Conservation (phyloP, 2,888 invertebrate genomes). For the Eustalomyia histrio region DNA sequence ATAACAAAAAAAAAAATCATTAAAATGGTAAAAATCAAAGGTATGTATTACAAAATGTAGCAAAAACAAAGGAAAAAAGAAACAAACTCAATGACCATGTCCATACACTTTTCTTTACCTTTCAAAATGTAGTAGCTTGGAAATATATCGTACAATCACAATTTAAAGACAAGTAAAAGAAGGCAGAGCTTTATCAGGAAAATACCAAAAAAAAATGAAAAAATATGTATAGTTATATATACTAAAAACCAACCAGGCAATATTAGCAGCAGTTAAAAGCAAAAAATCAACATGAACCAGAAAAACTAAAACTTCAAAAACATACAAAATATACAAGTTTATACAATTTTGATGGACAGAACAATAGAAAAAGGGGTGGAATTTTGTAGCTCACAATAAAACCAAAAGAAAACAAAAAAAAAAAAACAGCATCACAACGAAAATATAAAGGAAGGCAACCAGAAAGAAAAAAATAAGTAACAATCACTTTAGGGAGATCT, state of each 20-base stretch:
- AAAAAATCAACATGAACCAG: conserved; percentile 56
- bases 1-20: neutral
- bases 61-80: too few species aligned
- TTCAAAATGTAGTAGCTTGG: conserved; percentile 53
- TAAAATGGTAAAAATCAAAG: conserved; percentile 7
- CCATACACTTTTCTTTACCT: conserved; percentile 36
- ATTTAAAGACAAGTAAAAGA: conserved; percentile 55
- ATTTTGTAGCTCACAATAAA: conserved; percentile 67
- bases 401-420: too few species aligned
- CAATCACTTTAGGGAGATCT: conserved; percentile 73
- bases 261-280: conserved; percentile 41
- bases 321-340: conserved; percentile 53
- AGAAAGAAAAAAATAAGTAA: conserved; percentile 70
- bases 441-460: conserved; percentile 26
- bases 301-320: conserved; percentile 62
- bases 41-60: neutral
- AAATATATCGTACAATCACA: conserved; percentile 45
- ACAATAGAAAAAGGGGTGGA: conserved; percentile 80
- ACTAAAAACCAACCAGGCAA: conserved; percentile 38
- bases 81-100: conserved; percentile 49
- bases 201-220: conserved; percentile 12
- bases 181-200: conserved; percentile 62
- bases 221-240: neutral
- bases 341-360: conserved; percentile 76
- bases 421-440: conserved; percentile 41